phyloP scores from a whole-genome alignment of 2,113 vertebrate genomes.

The Aphyosemion australe region DNA sequence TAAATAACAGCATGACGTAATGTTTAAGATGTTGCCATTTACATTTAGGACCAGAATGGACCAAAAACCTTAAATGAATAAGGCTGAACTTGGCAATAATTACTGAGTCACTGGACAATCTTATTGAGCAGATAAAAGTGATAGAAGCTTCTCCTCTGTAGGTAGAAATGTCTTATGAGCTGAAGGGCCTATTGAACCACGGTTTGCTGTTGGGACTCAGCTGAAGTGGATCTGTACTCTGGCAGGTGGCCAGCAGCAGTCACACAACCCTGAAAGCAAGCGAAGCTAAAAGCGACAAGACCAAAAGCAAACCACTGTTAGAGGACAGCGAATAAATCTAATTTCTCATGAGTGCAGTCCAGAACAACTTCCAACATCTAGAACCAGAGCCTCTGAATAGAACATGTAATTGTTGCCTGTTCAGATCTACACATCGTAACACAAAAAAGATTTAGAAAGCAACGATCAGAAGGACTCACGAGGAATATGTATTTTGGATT shows the following conservation, averaged over 20 bases:
- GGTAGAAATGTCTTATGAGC: background rate
- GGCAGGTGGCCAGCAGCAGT: conserved; percentile 37
- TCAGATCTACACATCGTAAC: background rate
- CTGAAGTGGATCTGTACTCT: conserved; percentile 13
- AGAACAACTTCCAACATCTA: background rate
- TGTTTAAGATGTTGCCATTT: no score
- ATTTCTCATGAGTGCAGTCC: conserved; percentile 2
- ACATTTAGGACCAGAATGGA: background rate
- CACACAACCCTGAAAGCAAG: conserved; percentile 22
- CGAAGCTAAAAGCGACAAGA: conserved; percentile 9
- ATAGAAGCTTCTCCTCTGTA: background rate
- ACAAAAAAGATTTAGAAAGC: no score
- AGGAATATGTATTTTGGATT: background rate
- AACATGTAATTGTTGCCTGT: background rate
- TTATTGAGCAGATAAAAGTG: no score
- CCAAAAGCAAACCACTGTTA: background rate
- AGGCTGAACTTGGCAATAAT: background rate
- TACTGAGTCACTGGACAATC: no score
- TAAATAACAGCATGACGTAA: no score
- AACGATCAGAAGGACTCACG: background rate
- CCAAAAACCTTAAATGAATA: background rate
- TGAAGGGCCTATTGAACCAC: background rate
- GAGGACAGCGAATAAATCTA: background rate
- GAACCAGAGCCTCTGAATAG: background rate
- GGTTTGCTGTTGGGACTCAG: background rate